Evolutionary conservation across 2,113 vertebrate genomes (phyloP), one percentile per base, ranked within the genome.

Genomic region (Phrynosoma blainvillii): DNA sequence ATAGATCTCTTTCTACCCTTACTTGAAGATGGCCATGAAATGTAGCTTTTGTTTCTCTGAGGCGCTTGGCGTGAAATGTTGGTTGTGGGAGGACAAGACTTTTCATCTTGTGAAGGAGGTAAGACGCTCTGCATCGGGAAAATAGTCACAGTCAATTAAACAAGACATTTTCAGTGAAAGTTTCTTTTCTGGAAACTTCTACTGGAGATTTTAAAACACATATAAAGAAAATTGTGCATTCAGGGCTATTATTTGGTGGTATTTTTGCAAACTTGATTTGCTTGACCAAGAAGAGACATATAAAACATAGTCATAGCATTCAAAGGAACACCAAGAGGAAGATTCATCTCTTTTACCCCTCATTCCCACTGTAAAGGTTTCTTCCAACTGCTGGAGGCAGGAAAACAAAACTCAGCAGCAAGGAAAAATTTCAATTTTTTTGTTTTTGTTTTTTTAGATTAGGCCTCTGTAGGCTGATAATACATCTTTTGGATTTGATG

Each of bases 11-110:
- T 79, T 88, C 20, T 78, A 90, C 87, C n/a, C 74, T 93, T 97
- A 99, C 99, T 97, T 97, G 98, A 98, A 0, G 98, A 97, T 21
- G 98, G 98, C 95, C 98, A 98, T 0, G 98, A 98, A 95, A 99
- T 96, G 89, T 98, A 98, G 59, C 97, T 97, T 96, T 98, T 99
- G 95, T 94, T 98, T 90, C 96, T 96, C 86, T 96, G 89, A 0
- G 93, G 92, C 9, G 97, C 97, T 89, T 98, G 98, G 76, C 98
- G 96, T 32, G 98, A 95, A 89, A 97, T 95, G 94, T 96, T 97
- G 79, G 97, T 14, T 3, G 97, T 96, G 12, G 97, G 91, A 0
- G 97, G 98, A 90, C 98, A 97, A 0, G 97, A 95, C 93, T 97
- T 98, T 47, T 99, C 99, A 25, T 99, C 99, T 95, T 98, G 98